Evolutionary conservation across 2,113 vertebrate genomes (phyloP), one percentile per base, ranked within the genome.

Genomic region (Nannobrachium achirus): DNA sequence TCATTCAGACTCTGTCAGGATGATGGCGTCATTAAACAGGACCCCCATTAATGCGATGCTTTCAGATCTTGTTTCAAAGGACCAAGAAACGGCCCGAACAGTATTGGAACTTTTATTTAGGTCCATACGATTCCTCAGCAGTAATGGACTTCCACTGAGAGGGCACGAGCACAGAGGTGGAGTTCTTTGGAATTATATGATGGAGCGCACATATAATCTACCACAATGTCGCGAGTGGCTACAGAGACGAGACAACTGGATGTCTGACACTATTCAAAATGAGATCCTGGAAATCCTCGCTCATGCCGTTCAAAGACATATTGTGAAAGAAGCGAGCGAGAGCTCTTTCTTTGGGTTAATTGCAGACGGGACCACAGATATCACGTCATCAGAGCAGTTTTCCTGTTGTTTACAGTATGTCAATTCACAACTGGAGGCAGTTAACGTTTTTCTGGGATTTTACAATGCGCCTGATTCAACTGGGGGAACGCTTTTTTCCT

Each of bases 181-280:
- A 10, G 33, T 66, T 6, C 59, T 73, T 10, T 73, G 71, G 62
- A 53, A 59, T 11, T 15, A 66, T 20, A 66, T 73, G 52, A 3
- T 53, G 1, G 70, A 66, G 16, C n/a, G 63, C 38, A 48, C 25
- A 18, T 0, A 41, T 9, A 8, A 8, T 44, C 3, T 48, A n/a
- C 63, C 63, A 9, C 18, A 45, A 25, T 46, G 25, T n/a, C 14
- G 45, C 9, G 38, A 66, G 15, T 74, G 71, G 71, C 56, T 74
- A 39, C 16, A 18, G 25, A 39, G 16, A 16, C 49, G 63, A 65
- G 63, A 73, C 18, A 73, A 66, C 18, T 66, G 53, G 63, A 58
- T 73, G 46, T 73, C 63, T n/a, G 45, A 67, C 33, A 61, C 40
- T 14, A 56, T 74, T 19, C 63, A 74, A 41, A 67, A 74, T 48